Evolutionary conservation across 1,140 invertebrate species (phyloP).

Genomic region (Cyphomyrmex costatus): DNA sequence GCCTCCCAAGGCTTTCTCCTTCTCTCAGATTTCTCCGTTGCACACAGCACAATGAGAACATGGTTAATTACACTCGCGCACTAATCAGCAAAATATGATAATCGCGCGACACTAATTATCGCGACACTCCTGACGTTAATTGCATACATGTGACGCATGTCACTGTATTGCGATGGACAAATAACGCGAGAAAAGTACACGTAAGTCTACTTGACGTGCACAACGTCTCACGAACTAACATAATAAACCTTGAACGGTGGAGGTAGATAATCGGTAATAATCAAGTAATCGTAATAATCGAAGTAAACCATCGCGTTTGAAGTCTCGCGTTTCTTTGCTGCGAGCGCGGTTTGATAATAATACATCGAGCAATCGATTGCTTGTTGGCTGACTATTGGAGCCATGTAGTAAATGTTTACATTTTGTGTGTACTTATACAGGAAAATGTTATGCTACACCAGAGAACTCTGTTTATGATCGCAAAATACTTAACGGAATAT

Average conservation of each 20-base stretch:
- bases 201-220: neutral
- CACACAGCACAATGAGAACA: neutral
- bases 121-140: neutral
- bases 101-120: neutral
- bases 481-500: too few relatives aligned
- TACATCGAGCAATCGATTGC: neutral
- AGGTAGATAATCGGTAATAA: neutral
- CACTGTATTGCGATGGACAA: neutral
- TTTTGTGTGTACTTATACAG: neutral
- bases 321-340: neutral
- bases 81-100: conserved; percentile 1
- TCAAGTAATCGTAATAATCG: neutral
- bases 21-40: neutral
- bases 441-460: too few relatives aligned
- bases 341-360: neutral
- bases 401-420: neutral
- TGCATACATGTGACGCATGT: neutral
- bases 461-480: too few relatives aligned
- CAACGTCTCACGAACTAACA: neutral
- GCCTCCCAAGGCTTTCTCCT: neutral
- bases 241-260: neutral
- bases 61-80: neutral
- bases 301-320: neutral
- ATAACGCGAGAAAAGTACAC: neutral
- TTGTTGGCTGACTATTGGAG: neutral